Evolutionary conservation across 2,888 invertebrate species (phyloP).

Genomic region (Eristalis tenax): DNA sequence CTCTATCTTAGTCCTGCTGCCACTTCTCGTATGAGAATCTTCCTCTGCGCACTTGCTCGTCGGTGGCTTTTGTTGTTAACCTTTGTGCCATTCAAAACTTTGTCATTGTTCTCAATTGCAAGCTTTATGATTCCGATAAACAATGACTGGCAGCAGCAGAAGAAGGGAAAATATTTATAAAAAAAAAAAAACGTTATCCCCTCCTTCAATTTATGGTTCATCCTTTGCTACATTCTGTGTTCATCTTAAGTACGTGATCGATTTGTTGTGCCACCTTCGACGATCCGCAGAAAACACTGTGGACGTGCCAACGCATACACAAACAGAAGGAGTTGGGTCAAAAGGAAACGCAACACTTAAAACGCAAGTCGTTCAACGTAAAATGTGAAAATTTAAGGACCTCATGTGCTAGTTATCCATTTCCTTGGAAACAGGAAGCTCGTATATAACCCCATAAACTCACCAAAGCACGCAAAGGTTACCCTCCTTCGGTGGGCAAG

Average conservation of each 20-base stretch:
- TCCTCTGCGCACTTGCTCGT: neutral
- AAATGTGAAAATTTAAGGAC: constrained; percentile 35
- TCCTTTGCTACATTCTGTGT: neutral
- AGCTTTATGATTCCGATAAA: neutral
- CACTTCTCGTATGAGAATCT: neutral
- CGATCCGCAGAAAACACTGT: neutral
- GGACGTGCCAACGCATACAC: neutral
- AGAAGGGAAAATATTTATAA: neutral
- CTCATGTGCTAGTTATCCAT: constrained; percentile 36
- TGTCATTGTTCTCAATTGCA: neutral
- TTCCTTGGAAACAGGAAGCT: constrained; percentile 40
- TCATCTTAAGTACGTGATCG: neutral
- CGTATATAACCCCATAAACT: constrained; percentile 20
- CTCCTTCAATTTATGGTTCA: neutral
- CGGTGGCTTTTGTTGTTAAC: neutral
- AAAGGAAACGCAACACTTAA: constrained; percentile 21
- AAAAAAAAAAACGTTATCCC: neutral
- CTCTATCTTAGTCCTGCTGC: neutral
- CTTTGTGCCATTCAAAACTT: neutral
- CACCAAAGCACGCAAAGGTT: constrained; percentile 48
- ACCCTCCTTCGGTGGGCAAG: neutral
- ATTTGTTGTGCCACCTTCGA: neutral
- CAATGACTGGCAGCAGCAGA: neutral
- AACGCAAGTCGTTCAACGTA: constrained; percentile 21
- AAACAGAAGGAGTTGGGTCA: neutral